Percentiles rank a stretch among this genome's conserved stretches.
Conservation (phyloP, 2,113 vertebrate species). For the Pleuronectes platessa region DNA sequence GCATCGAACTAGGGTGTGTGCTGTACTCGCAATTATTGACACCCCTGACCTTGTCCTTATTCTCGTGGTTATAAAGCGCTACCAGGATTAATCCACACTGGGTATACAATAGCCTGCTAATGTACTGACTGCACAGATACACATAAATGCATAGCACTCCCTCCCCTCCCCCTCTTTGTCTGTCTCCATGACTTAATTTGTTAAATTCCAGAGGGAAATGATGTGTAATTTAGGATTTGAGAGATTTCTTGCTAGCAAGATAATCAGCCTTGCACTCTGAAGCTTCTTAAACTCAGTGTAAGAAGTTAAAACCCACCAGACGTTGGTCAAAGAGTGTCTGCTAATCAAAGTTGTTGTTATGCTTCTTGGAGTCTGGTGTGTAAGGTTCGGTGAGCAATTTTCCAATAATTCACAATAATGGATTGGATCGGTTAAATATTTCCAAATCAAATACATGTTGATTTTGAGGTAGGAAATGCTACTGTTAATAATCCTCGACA, state of each 20-base stretch:
- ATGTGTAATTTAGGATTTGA: conserved; percentile 29
- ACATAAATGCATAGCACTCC: neutral
- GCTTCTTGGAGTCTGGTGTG: neutral
- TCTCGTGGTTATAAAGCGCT: neutral
- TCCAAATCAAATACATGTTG: too few relatives aligned
- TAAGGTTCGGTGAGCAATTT: neutral
- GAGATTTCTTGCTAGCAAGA: neutral
- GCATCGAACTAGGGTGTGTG: neutral
- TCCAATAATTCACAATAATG: neutral
- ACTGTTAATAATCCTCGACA: too few relatives aligned
- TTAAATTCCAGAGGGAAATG: conserved; percentile 14
- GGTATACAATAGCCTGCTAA: neutral
- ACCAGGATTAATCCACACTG: neutral
- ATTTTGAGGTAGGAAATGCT: too few relatives aligned
- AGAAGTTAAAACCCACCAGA: conserved; percentile 4
- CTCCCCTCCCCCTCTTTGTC: neutral
- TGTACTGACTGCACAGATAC: neutral
- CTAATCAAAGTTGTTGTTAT: neutral
- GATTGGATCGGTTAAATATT: neutral
- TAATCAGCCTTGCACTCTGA: conserved; percentile 12
- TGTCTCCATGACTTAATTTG: conserved; percentile 22
- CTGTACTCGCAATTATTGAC: neutral
- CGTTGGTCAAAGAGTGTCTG: neutral
- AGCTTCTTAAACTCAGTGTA: neutral
- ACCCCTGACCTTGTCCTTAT: conserved; percentile 5